phyloP scores from a whole-genome alignment of 2,113 vertebrate species.

The Cichladusa arquata region DNA sequence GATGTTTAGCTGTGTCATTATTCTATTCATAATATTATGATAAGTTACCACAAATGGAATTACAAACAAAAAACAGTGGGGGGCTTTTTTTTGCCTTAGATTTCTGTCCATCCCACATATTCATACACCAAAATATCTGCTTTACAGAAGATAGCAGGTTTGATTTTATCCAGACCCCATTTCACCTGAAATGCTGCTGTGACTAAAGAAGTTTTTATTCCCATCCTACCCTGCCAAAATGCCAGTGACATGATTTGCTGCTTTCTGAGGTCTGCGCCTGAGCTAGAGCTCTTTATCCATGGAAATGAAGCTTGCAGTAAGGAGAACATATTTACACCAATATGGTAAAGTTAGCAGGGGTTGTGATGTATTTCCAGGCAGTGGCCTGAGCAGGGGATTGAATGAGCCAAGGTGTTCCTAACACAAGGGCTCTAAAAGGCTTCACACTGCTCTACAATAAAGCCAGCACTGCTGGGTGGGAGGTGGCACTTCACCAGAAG shows the following conservation, averaged over 20 bases:
- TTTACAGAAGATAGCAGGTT: neutral
- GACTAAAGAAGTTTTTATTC: neutral
- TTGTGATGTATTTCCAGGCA: neutral
- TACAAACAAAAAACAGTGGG: neutral
- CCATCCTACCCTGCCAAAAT: neutral
- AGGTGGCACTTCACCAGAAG: neutral
- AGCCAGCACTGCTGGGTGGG: accelerated
- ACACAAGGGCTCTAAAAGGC: neutral
- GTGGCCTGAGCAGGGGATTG: accelerated
- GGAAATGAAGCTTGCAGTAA: neutral
- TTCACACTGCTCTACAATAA: neutral
- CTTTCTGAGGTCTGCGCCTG: neutral
- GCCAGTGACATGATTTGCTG: neutral
- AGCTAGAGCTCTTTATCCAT: neutral
- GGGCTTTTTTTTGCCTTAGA: neutral
- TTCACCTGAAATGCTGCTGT: neutral
- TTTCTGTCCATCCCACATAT: neutral
- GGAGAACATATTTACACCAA: neutral
- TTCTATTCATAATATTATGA: neutral
- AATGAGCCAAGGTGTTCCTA: neutral
- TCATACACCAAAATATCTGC: neutral
- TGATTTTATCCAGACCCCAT: neutral
- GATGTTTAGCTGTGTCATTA: neutral
- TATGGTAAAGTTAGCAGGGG: neutral
- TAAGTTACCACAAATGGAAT: neutral